Evolutionary conservation across 2,113 vertebrate genomes (phyloP).

Genomic region (Oncorhynchus masou): DNA sequence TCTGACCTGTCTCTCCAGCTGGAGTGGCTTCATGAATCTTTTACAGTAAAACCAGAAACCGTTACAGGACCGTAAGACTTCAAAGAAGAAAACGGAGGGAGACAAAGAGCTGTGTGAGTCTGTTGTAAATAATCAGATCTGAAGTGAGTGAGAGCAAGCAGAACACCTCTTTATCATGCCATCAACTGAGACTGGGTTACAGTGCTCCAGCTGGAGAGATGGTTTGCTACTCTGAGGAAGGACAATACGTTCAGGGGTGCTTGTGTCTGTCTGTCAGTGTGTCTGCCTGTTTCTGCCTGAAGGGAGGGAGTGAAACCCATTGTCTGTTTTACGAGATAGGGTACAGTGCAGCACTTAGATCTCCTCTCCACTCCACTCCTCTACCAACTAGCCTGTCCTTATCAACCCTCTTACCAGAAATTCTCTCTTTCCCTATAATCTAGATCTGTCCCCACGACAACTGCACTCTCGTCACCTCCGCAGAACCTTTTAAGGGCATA

Average conservation of each 20-base stretch:
- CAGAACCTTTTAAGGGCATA: slow-evolving; percentile 72
- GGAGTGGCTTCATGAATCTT: too few species aligned
- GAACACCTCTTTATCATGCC: not conserved
- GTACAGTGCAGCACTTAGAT: not conserved
- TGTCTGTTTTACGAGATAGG: slow-evolving; percentile 42
- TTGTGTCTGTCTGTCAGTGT: slow-evolving; percentile 19
- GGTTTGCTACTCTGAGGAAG: not conserved
- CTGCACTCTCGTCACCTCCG: slow-evolving; percentile 34
- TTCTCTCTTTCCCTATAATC: slow-evolving; percentile 52
- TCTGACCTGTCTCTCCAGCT: too few species aligned
- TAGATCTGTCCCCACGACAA: slow-evolving; percentile 28
- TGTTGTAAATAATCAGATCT: not conserved
- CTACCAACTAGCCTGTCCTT: slow-evolving; percentile 47
- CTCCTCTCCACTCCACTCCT: slow-evolving; percentile 11
- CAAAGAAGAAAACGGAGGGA: too few species aligned
- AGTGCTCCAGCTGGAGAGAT: slow-evolving; percentile 4
- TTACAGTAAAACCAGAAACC: too few species aligned
- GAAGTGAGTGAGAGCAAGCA: not conserved
- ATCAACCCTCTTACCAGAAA: slow-evolving; percentile 58
- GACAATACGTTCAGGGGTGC: slow-evolving; percentile 28
- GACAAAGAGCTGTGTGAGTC: too few species aligned
- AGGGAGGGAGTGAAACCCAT: not conserved
- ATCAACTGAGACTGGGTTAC: not conserved
- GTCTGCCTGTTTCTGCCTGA: not conserved
- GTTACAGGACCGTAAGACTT: too few species aligned